These are phyloP conservation scores for Cryptocephalus moraei DNA, from an alignment of 2,888 invertebrate genomes.

Conservation along the genomic window DNA sequence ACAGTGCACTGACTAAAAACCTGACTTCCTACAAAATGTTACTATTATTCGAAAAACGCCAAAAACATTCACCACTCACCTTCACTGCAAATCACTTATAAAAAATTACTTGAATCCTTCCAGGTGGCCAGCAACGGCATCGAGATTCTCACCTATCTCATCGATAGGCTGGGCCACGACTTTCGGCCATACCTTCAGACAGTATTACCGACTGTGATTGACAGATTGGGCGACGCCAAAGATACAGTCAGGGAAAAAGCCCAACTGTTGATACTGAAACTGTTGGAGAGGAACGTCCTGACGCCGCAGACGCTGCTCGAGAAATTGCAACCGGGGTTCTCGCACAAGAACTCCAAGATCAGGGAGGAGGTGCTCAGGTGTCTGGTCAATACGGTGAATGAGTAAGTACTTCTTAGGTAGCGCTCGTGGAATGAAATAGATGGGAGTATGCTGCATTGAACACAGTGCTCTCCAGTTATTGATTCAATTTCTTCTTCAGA, in stretches of 20 bases:
- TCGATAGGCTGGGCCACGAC: constrained; percentile 77
- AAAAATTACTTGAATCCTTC: constrained; percentile 22
- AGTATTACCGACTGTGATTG: constrained; percentile 72
- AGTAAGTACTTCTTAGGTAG: constrained; percentile 48
- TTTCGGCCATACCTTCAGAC: constrained; percentile 79
- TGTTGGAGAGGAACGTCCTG: constrained; percentile 62
- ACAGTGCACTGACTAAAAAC: too few relatives aligned
- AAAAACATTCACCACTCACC: too few relatives aligned
- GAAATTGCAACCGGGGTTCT: constrained; percentile 55
- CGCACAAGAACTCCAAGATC: constrained; percentile 88
- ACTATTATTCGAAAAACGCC: too few relatives aligned
- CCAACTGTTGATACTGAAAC: constrained; percentile 58
- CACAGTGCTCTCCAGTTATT: too few relatives aligned
- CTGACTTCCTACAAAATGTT: too few relatives aligned
- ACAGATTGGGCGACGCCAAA: constrained; percentile 52
- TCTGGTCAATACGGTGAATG: constrained; percentile 71
- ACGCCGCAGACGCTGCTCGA: constrained; percentile 63
- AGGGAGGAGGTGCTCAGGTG: constrained; percentile 80
- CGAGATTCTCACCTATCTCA: constrained; percentile 76
- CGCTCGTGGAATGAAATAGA: too few relatives aligned
- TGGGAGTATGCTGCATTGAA: too few relatives aligned
- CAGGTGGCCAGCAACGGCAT: constrained; percentile 88
- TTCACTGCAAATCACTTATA: too few relatives aligned
- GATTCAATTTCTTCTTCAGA: constrained; percentile 41
- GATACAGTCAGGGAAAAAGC: constrained; percentile 55